These are phyloP conservation scores for Liasis olivaceus DNA, from an alignment of 2,797 vertebrate species.

Conservation along the genomic window DNA sequence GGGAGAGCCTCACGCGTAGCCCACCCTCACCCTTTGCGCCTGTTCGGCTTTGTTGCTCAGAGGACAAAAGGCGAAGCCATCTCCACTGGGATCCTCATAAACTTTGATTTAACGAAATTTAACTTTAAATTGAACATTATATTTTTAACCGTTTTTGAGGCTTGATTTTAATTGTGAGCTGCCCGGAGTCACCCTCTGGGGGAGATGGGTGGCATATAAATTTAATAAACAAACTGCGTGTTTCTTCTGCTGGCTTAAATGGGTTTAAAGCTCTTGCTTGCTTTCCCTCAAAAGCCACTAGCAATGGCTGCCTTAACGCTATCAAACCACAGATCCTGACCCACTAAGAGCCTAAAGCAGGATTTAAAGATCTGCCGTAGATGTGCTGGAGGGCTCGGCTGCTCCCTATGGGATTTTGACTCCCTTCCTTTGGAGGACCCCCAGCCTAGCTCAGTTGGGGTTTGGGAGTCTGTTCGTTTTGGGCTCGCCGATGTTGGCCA, in stretches of 20 bases:
- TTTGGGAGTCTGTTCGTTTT: background rate
- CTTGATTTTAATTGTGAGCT: too few relatives aligned
- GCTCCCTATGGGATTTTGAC: background rate
- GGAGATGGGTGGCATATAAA: slow-evolving; percentile 4
- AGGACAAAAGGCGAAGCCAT: slow-evolving; percentile 55
- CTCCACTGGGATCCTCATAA: slow-evolving; percentile 55
- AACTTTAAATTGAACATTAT: too few relatives aligned
- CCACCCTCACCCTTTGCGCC: slow-evolving; percentile 49
- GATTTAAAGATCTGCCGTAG: background rate
- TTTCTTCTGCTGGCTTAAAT: slow-evolving; percentile 30
- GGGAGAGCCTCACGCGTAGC: background rate
- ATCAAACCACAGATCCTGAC: background rate
- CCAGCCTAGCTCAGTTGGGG: background rate
- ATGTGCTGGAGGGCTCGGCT: background rate
- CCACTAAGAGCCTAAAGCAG: background rate
- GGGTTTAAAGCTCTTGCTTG: slow-evolving; percentile 30
- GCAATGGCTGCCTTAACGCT: background rate
- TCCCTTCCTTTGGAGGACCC: background rate
- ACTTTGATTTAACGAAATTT: too few relatives aligned
- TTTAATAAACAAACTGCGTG: slow-evolving; percentile 46
- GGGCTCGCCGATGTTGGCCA: background rate
- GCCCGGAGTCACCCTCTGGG: too few relatives aligned
- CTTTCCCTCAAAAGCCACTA: background rate
- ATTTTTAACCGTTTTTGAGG: too few relatives aligned
- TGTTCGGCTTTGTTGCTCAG: slow-evolving; percentile 56